These are phyloP conservation scores for Acromyrmex charruanus DNA, from an alignment of 1,140 invertebrate species.

Conservation along the genomic window DNA sequence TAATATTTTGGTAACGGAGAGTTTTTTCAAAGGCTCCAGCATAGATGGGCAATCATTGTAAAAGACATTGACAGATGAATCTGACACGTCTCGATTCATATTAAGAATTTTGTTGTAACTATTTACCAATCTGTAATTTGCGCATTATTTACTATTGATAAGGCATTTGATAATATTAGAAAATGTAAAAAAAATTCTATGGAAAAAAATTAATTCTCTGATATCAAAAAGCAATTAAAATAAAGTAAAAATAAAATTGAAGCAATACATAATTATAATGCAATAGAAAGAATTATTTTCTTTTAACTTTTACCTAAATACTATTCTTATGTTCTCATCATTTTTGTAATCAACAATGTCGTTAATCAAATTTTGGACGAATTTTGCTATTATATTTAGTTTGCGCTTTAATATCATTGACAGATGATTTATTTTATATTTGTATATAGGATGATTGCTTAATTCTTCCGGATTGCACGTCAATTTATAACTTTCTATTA, in stretches of 20 bases:
- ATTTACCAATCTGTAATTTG: conserved; percentile 77
- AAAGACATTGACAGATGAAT: conserved; percentile 77
- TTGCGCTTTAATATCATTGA: conserved; percentile 69
- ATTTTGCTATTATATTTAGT: conserved; percentile 76
- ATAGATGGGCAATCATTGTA: conserved; percentile 88
- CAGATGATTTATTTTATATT: conserved; percentile 75
- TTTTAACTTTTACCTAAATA: conserved; percentile 75
- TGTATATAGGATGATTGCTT: conserved; percentile 71
- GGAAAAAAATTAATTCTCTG: background rate
- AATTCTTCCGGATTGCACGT: conserved; percentile 35
- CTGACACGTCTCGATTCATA: conserved; percentile 71
- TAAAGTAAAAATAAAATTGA: background rate
- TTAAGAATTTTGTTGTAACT: conserved; percentile 78
- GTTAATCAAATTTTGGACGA: conserved; percentile 73
- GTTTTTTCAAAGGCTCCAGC: conserved; percentile 86
- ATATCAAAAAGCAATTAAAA: background rate
- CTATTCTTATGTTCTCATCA: conserved; percentile 69
- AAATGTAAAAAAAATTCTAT: background rate
- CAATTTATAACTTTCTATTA: conserved; percentile 67
- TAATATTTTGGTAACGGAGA: conserved; percentile 87
- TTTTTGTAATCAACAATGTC: conserved; percentile 72
- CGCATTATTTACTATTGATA: background rate
- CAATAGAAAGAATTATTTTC: conserved; percentile 1
- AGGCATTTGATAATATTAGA: background rate
- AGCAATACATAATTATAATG: background rate